Evolutionary conservation across 2,888 invertebrate species (phyloP).

Genomic region (Muschampia plurimacula): DNA sequence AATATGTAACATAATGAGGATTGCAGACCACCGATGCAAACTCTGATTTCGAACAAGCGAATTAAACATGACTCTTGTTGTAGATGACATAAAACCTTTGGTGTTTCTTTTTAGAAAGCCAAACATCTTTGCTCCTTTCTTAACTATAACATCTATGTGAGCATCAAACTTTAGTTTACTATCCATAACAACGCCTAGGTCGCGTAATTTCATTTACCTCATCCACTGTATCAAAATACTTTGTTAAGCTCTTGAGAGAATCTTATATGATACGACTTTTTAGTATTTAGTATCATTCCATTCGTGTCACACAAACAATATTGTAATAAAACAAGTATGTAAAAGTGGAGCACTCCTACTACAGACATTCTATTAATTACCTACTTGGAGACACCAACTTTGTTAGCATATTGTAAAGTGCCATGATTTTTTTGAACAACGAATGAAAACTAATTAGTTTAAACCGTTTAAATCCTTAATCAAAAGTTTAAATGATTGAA

Average conservation of each 20-base stretch:
- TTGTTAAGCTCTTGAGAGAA: constrained; percentile 34
- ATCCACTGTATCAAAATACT: not conserved
- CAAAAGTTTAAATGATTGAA: no score
- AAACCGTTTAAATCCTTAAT: no score
- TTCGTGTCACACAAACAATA: constrained; percentile 39
- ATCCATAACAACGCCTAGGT: constrained; percentile 40
- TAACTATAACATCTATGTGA: constrained; percentile 37
- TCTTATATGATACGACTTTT: constrained; percentile 39
- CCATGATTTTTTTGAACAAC: no score
- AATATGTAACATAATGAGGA: no score
- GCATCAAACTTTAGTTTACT: constrained; percentile 28
- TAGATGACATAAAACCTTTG: constrained; percentile 9
- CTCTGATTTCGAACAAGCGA: constrained; percentile 32
- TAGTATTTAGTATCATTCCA: constrained; percentile 34
- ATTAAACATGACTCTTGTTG: constrained; percentile 31
- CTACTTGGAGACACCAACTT: no score
- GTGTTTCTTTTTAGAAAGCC: constrained; percentile 39
- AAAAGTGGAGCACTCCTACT: no score
- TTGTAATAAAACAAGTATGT: no score
- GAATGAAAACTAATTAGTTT: no score
- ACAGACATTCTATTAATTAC: no score
- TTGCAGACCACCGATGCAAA: constrained; percentile 19
- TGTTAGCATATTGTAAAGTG: no score
- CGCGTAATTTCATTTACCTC: constrained; percentile 31
- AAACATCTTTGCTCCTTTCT: constrained; percentile 34